Percentiles rank a stretch among this genome's conserved stretches.
Evolutionary conservation across 2,113 vertebrate species (phyloP).

Genomic region (Mobula hypostoma): DNA sequence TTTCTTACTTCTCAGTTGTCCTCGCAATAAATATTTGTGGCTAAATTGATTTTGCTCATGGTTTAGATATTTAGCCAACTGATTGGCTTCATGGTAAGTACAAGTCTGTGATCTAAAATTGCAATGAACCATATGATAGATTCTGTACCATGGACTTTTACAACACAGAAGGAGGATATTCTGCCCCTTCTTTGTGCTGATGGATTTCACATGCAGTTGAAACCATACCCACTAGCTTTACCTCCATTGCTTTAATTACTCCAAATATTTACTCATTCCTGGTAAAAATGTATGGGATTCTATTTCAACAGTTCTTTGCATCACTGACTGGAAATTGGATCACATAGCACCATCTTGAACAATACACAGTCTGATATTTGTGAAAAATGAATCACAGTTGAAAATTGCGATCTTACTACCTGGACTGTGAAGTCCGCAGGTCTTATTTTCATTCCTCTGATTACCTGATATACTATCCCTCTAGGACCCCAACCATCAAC

Average conservation of each 20-base stretch:
- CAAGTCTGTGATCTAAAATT: background rate
- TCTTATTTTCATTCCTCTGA: too few species aligned
- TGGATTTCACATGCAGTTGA: background rate
- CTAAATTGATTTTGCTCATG: background rate
- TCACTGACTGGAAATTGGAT: too few species aligned
- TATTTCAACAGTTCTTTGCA: background rate
- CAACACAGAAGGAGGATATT: background rate
- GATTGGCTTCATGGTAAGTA: background rate
- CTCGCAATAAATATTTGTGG: background rate
- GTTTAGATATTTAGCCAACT: background rate
- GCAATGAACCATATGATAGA: background rate
- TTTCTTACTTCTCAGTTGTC: background rate
- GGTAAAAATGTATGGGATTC: background rate
- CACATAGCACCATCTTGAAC: too few species aligned
- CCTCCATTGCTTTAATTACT: background rate
- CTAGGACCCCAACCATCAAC: too few species aligned
- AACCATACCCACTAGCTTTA: background rate
- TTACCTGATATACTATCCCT: too few species aligned
- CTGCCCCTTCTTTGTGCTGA: background rate
- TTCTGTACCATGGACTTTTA: background rate
- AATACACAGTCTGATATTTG: too few species aligned
- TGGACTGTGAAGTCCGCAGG: too few species aligned
- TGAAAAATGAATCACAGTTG: too few species aligned
- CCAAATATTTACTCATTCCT: background rate
- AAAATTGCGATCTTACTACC: too few species aligned